Conservation (phyloP, 2,113 vertebrate species). For the Eolophus roseicapilla region DNA sequence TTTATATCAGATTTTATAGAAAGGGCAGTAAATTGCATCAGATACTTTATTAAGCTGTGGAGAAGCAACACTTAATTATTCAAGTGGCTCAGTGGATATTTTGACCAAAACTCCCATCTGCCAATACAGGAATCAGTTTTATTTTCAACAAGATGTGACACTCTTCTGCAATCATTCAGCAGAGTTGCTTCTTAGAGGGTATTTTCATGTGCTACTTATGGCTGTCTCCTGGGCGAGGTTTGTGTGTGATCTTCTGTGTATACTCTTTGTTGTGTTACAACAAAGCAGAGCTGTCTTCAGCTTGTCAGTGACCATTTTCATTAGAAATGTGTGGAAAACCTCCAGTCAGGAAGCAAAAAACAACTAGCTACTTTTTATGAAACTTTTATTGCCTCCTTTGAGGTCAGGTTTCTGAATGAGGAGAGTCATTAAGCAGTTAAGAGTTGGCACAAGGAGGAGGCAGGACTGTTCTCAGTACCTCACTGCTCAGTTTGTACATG, state of each 20-base stretch:
- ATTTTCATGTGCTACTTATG: background rate
- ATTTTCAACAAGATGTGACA: background rate
- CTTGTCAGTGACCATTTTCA: background rate
- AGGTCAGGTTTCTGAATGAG: background rate
- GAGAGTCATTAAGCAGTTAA: background rate
- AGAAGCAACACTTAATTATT: slow-evolving; percentile 9
- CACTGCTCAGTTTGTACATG: fast-evolving
- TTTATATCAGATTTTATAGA: background rate
- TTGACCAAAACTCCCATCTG: slow-evolving; percentile 16
- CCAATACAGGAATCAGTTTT: slow-evolving; percentile 4
- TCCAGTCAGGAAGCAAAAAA: background rate
- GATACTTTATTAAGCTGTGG: background rate
- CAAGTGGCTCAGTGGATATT: background rate
- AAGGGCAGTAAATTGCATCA: background rate
- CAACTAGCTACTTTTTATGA: background rate
- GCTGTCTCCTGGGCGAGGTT: background rate
- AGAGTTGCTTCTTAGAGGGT: background rate
- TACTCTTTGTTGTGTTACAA: background rate
- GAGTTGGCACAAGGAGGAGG: background rate
- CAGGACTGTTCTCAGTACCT: background rate
- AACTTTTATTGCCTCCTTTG: background rate
- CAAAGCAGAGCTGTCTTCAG: background rate
- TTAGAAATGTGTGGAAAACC: background rate
- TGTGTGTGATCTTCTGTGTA: background rate
- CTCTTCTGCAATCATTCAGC: background rate